Evolutionary conservation across 2,113 vertebrate genomes (phyloP).

Genomic region (Ploceus nigricollis): DNA sequence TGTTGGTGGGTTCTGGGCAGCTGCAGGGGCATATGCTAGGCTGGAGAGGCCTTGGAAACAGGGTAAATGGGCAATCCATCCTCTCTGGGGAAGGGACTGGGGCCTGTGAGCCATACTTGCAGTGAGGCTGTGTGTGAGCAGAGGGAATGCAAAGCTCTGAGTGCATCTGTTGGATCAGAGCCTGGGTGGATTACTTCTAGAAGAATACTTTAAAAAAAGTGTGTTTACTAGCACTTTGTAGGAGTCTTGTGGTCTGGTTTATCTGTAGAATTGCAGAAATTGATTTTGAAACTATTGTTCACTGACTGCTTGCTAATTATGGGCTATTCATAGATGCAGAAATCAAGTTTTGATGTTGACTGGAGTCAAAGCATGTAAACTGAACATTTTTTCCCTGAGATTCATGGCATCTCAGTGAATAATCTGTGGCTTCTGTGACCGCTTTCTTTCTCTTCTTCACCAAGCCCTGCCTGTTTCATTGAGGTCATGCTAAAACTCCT

Average conservation of each 20-base stretch:
- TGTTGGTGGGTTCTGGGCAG: neutral
- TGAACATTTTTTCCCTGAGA: neutral
- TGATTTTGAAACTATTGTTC: neutral
- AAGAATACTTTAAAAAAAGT: neutral
- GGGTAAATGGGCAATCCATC: neutral
- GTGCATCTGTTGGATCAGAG: neutral
- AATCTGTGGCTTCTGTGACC: neutral
- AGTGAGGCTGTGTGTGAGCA: neutral
- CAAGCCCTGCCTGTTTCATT: neutral
- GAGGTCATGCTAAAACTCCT: neutral
- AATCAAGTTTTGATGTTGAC: neutral
- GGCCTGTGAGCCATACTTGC: neutral
- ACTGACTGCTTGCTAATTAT: neutral
- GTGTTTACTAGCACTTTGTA: neutral
- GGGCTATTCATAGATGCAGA: neutral
- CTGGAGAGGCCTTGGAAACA: neutral
- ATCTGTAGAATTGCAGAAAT: neutral
- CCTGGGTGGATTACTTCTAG: neutral
- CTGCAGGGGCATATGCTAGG: rapidly evolving
- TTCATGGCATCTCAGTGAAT: neutral
- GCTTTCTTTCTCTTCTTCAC: neutral
- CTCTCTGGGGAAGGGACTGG: neutral
- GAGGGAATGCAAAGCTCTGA: neutral
- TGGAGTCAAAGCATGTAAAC: neutral
- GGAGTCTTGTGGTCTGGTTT: neutral